A percentile compares a stretch with the other conserved stretches of the same genome.
These are phyloP conservation scores for Erebia ligea DNA, from an alignment of 2,888 invertebrate species.

Conservation along the genomic window DNA sequence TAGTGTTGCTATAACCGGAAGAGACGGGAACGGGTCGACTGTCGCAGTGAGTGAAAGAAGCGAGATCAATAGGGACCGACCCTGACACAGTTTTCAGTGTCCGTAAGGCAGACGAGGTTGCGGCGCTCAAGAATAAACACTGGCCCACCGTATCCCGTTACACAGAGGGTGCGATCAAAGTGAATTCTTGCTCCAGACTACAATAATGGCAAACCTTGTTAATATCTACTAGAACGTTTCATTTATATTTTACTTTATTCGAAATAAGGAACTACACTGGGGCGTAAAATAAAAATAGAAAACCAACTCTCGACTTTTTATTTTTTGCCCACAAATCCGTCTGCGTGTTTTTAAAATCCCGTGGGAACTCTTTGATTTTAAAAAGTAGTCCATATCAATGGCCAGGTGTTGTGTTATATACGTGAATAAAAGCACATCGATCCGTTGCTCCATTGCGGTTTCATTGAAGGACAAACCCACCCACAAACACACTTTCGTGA, in stretches of 20 bases:
- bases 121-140: slow-evolving; percentile 72
- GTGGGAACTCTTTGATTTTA: too few species aligned
- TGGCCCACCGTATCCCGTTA: slow-evolving; percentile 46
- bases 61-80: slow-evolving; percentile 76
- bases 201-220: neutral
- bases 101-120: slow-evolving; percentile 60
- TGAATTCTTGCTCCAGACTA: slow-evolving; percentile 29
- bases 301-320: too few species aligned
- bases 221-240: neutral
- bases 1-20: slow-evolving; percentile 55
- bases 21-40: slow-evolving; percentile 64
- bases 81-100: slow-evolving; percentile 78
- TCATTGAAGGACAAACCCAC: too few species aligned
- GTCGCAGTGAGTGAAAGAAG: slow-evolving; percentile 69
- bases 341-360: too few species aligned
- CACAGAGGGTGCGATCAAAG: slow-evolving; percentile 50
- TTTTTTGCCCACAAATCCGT: too few species aligned
- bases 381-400: too few species aligned
- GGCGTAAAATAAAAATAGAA: neutral
- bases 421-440: too few species aligned
- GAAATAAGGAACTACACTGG: neutral
- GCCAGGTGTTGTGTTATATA: too few species aligned
- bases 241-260: neutral
- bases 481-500: too few species aligned
- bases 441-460: too few species aligned